Evolutionary conservation across 2,113 vertebrate genomes (phyloP), one percentile per base, ranked within the genome.

Genomic region (Psephotus haematonotus): DNA sequence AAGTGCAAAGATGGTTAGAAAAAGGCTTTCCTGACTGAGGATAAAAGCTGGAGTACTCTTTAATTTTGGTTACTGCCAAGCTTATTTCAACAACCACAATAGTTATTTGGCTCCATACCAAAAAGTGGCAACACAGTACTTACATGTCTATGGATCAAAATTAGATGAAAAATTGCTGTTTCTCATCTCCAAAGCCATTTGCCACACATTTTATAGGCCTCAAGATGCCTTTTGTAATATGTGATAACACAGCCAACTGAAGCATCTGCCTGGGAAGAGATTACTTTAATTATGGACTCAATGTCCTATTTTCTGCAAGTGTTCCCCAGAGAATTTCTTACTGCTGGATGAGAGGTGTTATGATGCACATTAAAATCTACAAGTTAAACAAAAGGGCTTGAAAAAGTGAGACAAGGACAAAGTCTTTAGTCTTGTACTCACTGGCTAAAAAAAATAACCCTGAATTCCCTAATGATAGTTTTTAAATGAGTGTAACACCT

Each of bases 251-350:
- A 97, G 97, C 98, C 98, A 98, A 98, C 97, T 93, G 97, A 98
- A 98, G 97, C 98, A 98, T 98, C 98, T 98, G 98, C 98, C 97
- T 97, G 97, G 97, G 91, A 98, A 98, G 98, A 98, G 98, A 98
- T 98, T 98, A 98, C 97, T 98, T 98, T 98, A 98, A 98, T 98
- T 98, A 98, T 98, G 97, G 98, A 97, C 98, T 98, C 98, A 98
- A 92, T 97, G 98, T 98, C 98, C 97, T 98, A 98, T 98, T 98
- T 98, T 98, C 97, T 97, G 97, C 97, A 97, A 98, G 97, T 97
- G 97, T 96, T 98, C 98, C 97, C 98, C 72, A 90, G 98, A 98
- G 98, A 97, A 94, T 89, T 95, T 94, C 97, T 97, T 98, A 81
- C 95, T 97, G 94, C 96, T 22, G 94, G 93, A 97, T 92, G 89